Evolutionary conservation across 2,113 vertebrate species (phyloP).

Genomic region (Trematocara nigrifrons): DNA sequence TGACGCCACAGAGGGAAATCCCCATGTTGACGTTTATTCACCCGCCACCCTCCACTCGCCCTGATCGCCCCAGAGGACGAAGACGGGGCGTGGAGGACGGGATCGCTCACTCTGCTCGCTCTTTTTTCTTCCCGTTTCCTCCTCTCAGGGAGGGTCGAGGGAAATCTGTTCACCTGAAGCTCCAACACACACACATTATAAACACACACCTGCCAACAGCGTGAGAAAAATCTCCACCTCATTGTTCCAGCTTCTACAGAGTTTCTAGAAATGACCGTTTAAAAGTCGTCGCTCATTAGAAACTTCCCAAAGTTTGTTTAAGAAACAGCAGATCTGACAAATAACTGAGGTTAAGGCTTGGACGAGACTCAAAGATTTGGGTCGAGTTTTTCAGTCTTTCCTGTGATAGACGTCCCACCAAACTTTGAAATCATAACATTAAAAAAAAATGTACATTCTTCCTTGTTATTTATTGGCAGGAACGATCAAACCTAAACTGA

Average conservation of each 20-base stretch:
- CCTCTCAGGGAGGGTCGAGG: constrained; percentile 35
- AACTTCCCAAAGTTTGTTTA: not conserved
- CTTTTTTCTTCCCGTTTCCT: not conserved
- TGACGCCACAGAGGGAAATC: constrained; percentile 7
- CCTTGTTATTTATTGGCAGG: not conserved
- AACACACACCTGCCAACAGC: not conserved
- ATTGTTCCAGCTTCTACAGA: not conserved
- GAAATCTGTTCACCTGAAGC: constrained; percentile 57
- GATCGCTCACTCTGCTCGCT: constrained; percentile 61
- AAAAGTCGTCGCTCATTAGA: not conserved
- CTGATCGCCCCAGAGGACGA: not conserved
- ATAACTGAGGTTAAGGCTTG: not conserved
- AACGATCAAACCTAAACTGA: not conserved
- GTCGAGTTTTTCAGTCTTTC: not conserved
- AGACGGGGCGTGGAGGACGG: constrained; percentile 29
- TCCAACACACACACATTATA: not conserved
- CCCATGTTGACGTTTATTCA: constrained; percentile 24
- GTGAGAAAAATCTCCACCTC: not conserved
- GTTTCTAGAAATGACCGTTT: not conserved
- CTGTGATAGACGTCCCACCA: not conserved
- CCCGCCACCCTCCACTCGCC: not conserved
- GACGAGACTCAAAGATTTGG: not conserved
- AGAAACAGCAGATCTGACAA: not conserved
- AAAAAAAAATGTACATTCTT: not conserved
- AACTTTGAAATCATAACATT: not conserved